phyloP scores from a whole-genome alignment of 1,140 invertebrate species.

The Brachionus koreanus region DNA sequence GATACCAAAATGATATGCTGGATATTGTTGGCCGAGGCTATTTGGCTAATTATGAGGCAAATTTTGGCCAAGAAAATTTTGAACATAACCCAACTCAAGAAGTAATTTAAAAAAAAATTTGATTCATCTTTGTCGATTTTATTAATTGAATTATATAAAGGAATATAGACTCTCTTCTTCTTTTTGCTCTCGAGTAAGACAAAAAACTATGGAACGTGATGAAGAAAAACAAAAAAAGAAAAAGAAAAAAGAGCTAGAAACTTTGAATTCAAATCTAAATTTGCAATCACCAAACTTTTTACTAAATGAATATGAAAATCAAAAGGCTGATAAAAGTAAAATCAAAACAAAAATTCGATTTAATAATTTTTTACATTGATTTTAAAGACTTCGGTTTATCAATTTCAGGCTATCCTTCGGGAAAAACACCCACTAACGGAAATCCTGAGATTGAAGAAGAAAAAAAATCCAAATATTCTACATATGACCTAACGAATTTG shows the following conservation, averaged over 20 bases:
- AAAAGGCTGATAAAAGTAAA: neutral
- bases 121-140: neutral
- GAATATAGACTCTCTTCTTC: constrained; percentile 2
- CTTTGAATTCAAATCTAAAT: constrained; percentile 8
- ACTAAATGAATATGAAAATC: neutral
- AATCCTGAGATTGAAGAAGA: neutral
- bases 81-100: neutral
- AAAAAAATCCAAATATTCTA: neutral
- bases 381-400: constrained; percentile 35
- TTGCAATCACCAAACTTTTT: neutral
- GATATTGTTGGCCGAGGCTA: constrained; percentile 40
- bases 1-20: constrained; percentile 14
- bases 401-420: constrained; percentile 20
- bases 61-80: neutral
- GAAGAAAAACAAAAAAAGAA: constrained; percentile 38
- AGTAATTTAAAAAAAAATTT: neutral
- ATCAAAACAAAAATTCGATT: neutral
- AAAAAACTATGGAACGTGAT: constrained; percentile 43
- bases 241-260: constrained; percentile 39
- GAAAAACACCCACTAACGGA: neutral
- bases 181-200: constrained; percentile 17
- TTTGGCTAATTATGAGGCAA: neutral
- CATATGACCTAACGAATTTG: neutral
- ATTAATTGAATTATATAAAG: neutral
- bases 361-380: neutral